Conservation (phyloP, 1,140 invertebrate genomes). For the Chelonus insularis region DNA sequence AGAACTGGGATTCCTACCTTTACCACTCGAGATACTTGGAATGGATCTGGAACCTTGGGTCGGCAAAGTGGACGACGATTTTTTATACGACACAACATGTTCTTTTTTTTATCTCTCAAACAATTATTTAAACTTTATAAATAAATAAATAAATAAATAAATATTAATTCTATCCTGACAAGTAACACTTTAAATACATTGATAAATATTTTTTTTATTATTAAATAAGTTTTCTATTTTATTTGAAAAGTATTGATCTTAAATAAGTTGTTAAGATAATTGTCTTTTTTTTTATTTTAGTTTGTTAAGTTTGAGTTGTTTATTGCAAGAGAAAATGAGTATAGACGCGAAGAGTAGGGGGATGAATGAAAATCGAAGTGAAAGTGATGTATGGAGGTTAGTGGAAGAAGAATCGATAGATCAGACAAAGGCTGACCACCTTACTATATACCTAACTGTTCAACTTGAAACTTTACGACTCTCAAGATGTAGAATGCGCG, state of each 20-base stretch:
- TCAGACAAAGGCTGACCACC: constrained; percentile 9
- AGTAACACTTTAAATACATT: too few species aligned
- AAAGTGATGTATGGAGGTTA: neutral
- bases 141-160: too few species aligned
- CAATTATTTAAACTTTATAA: too few species aligned
- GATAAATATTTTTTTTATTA: too few species aligned
- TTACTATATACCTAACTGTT: neutral
- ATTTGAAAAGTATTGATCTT: too few species aligned
- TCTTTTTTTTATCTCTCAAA: too few species aligned
- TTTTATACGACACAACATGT: too few species aligned
- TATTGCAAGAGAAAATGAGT: neutral
- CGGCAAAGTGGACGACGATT: neutral
- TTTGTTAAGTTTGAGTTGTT: too few species aligned
- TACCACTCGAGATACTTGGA: neutral
- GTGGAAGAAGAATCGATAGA: constrained; percentile 12
- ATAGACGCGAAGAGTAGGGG: neutral
- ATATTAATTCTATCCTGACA: too few species aligned
- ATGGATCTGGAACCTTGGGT: neutral
- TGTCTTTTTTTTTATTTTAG: too few species aligned
- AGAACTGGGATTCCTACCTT: constrained; percentile 3
- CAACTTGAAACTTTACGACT: constrained; percentile 44
- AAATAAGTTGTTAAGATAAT: too few species aligned
- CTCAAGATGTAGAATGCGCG: constrained; percentile 53
- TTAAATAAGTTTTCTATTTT: too few species aligned
- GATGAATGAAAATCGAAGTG: constrained; percentile 31